Evolutionary conservation across 2,888 invertebrate genomes (phyloP), one percentile per base, ranked within the genome.

Genomic region (Callinectes sapidus): DNA sequence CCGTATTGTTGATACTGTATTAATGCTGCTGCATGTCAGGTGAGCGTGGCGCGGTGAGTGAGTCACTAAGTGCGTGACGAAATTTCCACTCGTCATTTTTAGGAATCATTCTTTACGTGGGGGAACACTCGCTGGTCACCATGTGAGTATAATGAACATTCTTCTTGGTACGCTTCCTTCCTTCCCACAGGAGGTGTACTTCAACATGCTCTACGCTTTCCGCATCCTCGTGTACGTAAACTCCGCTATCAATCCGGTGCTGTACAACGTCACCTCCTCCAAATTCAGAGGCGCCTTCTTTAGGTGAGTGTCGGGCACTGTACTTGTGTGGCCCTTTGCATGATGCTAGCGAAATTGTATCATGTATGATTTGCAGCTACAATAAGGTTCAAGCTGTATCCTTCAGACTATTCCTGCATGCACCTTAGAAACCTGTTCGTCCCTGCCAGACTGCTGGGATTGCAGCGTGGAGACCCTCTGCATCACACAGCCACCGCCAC

Each of bases 181-280:
- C 28, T 71, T 71, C 71, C 23, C 10, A 8, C 92, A 98, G 95
- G 98, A 98, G 95, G 97, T 97, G 92, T 98, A 98, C 96, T 98
- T 97, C 96, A 97, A 97, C 95, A 96, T 98, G 94, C 96, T 98
- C 94, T 98, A 97, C 96, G 97, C 98, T 96, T 97, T 97, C 95
- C 97, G 98, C 95, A 97, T 98, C 90, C 97, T 98, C 97, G 96
- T 98, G 95, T 98, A 98, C 96, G 96, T 98, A 91, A 98, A 98
- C 96, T 98, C 98, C 89, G 98, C 98, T 18, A 97, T 98, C 91
- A 98, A 98, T 96, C 98, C 98, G 18, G 98, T 98, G 95, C 96
- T 98, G 90, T 98, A 98, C 96, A 98, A 98, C 95, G 96, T 98
- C 91, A 98, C 98, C 97, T 98, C 98, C 93, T 98, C 98, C 0